These are phyloP conservation scores for Matsumyia berberina DNA, from an alignment of 2,888 invertebrate genomes.

Conservation along the genomic window DNA sequence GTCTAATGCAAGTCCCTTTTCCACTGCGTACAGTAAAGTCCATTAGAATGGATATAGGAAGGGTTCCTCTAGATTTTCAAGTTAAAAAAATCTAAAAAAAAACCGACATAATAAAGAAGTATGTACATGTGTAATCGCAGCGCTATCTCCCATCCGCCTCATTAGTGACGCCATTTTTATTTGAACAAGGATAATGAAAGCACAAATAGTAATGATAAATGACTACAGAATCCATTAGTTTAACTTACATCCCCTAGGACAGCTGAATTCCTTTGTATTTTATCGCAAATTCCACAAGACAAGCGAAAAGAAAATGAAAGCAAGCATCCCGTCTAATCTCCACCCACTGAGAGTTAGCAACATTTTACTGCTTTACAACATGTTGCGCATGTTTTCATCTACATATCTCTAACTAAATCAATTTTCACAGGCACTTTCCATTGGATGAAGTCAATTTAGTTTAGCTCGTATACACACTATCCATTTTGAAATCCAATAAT, in stretches of 20 bases:
- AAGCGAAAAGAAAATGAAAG: background rate
- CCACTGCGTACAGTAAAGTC: no score
- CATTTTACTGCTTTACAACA: constrained; percentile 29
- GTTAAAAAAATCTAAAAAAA: no score
- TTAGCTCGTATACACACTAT: constrained; percentile 8
- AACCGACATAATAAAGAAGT: no score
- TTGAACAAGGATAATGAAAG: constrained; percentile 11
- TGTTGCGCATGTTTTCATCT: constrained; percentile 12
- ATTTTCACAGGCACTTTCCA: constrained; percentile 29
- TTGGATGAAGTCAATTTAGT: constrained; percentile 21
- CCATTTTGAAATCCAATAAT: constrained; percentile 41
- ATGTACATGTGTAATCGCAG: no score
- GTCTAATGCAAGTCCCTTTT: no score
- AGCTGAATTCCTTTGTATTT: constrained; percentile 16
- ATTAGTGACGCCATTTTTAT: constrained; percentile 10
- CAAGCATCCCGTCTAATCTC: background rate
- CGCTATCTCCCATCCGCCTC: background rate
- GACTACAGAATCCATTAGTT: constrained; percentile 47
- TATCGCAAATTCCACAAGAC: background rate
- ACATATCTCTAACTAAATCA: background rate
- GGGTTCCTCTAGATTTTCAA: no score
- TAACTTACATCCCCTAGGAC: constrained; percentile 29
- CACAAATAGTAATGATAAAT: constrained; percentile 43
- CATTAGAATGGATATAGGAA: no score
- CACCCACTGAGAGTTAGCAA: constrained; percentile 6